These are phyloP conservation scores for Diachasmimorpha longicaudata DNA, from an alignment of 1,140 invertebrate species.

Conservation along the genomic window DNA sequence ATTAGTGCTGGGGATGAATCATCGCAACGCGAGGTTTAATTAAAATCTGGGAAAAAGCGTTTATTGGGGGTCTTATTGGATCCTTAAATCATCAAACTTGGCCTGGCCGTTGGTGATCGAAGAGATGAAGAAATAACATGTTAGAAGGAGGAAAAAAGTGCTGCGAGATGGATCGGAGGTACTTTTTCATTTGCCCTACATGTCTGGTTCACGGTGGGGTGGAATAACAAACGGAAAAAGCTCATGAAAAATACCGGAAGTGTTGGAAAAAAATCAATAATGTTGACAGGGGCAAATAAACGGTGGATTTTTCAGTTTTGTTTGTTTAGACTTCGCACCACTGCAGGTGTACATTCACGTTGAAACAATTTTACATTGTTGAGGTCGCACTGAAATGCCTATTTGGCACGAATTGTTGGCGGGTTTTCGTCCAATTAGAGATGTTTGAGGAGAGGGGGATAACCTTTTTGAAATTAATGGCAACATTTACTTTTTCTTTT, in stretches of 20 bases:
- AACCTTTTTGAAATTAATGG: not conserved
- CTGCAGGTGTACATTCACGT: not conserved
- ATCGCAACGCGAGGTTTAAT: not conserved
- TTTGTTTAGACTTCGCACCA: not conserved
- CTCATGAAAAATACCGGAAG: not conserved
- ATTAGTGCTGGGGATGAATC: not conserved
- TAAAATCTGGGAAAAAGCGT: not conserved
- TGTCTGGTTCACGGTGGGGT: not conserved
- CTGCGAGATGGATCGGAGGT: not conserved
- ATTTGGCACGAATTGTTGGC: not conserved
- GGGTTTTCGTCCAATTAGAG: not conserved
- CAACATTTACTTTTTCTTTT: too few species aligned
- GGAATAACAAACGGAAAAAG: not conserved
- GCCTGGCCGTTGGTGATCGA: not conserved
- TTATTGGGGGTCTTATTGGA: not conserved
- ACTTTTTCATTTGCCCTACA: constrained; percentile 4
- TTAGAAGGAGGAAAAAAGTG: not conserved
- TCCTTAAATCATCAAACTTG: constrained; percentile 1
- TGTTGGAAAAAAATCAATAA: not conserved
- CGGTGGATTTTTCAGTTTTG: not conserved
- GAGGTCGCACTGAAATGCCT: not conserved
- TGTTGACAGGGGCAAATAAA: not conserved
- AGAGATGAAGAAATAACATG: not conserved
- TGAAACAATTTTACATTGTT: not conserved
- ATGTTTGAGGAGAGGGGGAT: not conserved